These are phyloP conservation scores for Vireo altiloquus DNA, from an alignment of 2,113 vertebrate species.

Conservation along the genomic window DNA sequence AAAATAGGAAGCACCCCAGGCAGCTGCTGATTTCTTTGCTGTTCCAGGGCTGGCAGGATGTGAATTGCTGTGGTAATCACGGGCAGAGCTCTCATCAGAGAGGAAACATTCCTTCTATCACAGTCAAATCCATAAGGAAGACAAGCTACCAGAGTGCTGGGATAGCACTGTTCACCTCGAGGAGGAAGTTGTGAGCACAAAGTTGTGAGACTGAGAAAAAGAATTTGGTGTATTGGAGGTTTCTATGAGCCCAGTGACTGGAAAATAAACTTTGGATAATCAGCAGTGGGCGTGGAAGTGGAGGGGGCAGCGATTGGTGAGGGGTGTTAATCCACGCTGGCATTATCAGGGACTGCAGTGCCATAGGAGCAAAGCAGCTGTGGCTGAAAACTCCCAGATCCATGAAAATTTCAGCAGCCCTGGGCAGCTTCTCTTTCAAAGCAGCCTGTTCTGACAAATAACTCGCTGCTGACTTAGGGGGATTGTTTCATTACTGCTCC, in stretches of 20 bases:
- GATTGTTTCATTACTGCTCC: not conserved
- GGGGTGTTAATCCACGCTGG: not conserved
- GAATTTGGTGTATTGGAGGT: not conserved
- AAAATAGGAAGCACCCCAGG: not conserved
- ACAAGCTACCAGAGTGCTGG: not conserved
- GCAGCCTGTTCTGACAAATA: not conserved
- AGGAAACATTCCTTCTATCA: not conserved
- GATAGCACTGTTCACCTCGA: not conserved
- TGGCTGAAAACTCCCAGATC: not conserved
- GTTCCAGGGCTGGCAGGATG: not conserved
- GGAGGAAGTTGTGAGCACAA: not conserved
- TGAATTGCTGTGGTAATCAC: not conserved
- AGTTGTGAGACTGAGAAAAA: not conserved
- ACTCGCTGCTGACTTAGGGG: rapidly evolving
- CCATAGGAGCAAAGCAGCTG: not conserved
- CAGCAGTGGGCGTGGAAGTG: not conserved
- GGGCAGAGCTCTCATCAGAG: not conserved
- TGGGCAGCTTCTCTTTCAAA: not conserved
- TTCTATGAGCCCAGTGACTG: not conserved
- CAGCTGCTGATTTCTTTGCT: not conserved
- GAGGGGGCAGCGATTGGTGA: not conserved
- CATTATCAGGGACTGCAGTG: not conserved
- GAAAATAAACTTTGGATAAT: not conserved
- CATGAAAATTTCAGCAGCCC: not conserved
- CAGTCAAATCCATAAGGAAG: not conserved